Conservation (phyloP, 2,113 vertebrate species). For the Helogale parvula region DNA sequence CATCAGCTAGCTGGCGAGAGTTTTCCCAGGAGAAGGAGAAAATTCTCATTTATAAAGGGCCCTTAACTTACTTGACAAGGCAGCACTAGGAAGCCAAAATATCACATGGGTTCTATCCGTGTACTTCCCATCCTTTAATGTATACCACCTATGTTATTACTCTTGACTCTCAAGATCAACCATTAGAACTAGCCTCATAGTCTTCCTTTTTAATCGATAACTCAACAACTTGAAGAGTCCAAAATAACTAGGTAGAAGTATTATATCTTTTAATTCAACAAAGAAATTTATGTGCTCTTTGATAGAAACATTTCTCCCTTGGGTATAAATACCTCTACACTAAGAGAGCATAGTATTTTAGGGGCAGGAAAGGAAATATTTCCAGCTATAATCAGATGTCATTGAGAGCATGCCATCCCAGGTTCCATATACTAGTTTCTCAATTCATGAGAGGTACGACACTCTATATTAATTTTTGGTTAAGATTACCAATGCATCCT, state of each 20-base stretch:
- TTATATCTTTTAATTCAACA: slow-evolving; percentile 22
- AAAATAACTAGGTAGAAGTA: neutral
- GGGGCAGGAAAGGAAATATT: neutral
- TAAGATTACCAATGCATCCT: neutral
- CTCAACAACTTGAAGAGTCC: neutral
- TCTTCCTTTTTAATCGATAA: neutral
- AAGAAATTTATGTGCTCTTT: neutral
- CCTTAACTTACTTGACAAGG: neutral
- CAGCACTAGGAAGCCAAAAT: neutral
- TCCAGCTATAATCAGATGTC: neutral
- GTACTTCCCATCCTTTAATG: neutral
- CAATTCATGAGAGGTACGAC: neutral
- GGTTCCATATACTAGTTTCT: neutral
- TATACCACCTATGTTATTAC: neutral
- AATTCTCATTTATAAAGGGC: neutral
- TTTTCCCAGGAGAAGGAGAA: neutral
- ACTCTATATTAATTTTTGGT: neutral
- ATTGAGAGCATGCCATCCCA: neutral
- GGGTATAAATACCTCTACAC: neutral
- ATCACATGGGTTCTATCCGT: neutral
- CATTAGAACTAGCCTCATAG: neutral
- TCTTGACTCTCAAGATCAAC: neutral
- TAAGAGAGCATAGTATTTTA: neutral
- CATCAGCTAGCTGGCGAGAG: neutral
- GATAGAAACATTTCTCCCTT: neutral